A percentile compares a stretch with the other conserved stretches of the same genome.
Conservation (phyloP, 2,888 invertebrate genomes). For the Brachyopa scutellaris region DNA sequence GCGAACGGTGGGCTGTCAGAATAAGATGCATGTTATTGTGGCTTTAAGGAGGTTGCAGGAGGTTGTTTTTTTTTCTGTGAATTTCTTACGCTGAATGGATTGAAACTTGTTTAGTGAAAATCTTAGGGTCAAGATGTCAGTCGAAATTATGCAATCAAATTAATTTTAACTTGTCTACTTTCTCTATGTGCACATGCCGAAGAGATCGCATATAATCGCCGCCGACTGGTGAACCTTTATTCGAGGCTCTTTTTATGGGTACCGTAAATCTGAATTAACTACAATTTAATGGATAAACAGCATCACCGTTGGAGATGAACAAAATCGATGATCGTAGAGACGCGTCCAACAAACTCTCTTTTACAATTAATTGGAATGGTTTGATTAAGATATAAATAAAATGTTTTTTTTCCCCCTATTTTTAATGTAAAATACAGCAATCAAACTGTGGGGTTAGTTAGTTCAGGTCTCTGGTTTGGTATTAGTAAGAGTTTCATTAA, state of each 20-base stretch:
- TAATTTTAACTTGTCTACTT: slow-evolving; percentile 21
- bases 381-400: slow-evolving; percentile 1
- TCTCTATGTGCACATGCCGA: slow-evolving; percentile 6
- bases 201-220: not conserved
- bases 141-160: slow-evolving; percentile 17
- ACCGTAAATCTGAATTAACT: slow-evolving; percentile 40
- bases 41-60: slow-evolving; percentile 25
- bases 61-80: slow-evolving; percentile 1
- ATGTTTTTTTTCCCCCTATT: too few relatives aligned
- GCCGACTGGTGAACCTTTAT: not conserved
- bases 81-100: slow-evolving; percentile 19
- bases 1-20: slow-evolving; percentile 58
- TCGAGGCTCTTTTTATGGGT: slow-evolving; percentile 22
- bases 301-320: slow-evolving; percentile 2
- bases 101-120: slow-evolving; percentile 30
- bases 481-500: too few relatives aligned
- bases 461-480: too few relatives aligned
- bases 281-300: slow-evolving; percentile 37
- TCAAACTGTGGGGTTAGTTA: too few relatives aligned
- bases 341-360: not conserved
- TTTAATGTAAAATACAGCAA: too few relatives aligned
- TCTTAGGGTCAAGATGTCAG: slow-evolving; percentile 28
- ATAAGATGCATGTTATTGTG: slow-evolving; percentile 41
- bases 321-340: not conserved
- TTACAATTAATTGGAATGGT: not conserved